Base-by-base conservation (phyloP, 1,140 invertebrate genomes). In the Megalopta genalis region DNA sequence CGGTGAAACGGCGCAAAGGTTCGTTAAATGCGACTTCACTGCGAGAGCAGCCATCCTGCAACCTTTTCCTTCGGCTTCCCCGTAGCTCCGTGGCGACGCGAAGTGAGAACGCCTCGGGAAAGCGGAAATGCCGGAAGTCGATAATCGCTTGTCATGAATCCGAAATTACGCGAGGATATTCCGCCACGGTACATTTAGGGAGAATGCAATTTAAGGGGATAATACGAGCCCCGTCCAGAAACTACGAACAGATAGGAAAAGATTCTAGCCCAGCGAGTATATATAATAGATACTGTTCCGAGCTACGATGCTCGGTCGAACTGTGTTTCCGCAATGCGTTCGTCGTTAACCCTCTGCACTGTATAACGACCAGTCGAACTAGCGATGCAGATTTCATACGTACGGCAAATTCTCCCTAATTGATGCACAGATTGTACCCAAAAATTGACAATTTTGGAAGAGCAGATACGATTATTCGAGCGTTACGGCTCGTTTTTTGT, bases 91-190 rank as follows among this genome's bases (percentile, higher is more conserved):
- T 21, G 39, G 16, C 68, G 5, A 52, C 62, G 59, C 16, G 67
- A 77, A 46, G 49, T 52, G 49, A 77, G 75, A 63, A 37, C 32
- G 46, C 7, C 25, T 9, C 32, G 8, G 46, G 39, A 46, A 46
- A 10, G 42, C 2, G 52, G 37, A n/a, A 68, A 68, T 42, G n/a
- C 14, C 74, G 75, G 60, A 72, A 72, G 76, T 78, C 76, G 68
- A 78, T 78, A 78, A 78, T 78, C 68, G 49, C 68, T 64, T 72
- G 68, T 72, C 68, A 46, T 72, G 68, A 78, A 78, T 78, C 42
- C 46, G 16, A 78, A 78, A 78, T 78, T 78, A 72, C 76, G 42
- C 54, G 66, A 9, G 59, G 23, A 69, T 60, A 60, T 49, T 54
- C 37, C 7, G 59, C 42, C 46, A 64, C 39, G 59, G n/a, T 72